A percentile compares a stretch with the other conserved stretches of the same genome.
Conservation (phyloP, 2,113 vertebrate genomes). For the Tachysurus fulvidraco region DNA sequence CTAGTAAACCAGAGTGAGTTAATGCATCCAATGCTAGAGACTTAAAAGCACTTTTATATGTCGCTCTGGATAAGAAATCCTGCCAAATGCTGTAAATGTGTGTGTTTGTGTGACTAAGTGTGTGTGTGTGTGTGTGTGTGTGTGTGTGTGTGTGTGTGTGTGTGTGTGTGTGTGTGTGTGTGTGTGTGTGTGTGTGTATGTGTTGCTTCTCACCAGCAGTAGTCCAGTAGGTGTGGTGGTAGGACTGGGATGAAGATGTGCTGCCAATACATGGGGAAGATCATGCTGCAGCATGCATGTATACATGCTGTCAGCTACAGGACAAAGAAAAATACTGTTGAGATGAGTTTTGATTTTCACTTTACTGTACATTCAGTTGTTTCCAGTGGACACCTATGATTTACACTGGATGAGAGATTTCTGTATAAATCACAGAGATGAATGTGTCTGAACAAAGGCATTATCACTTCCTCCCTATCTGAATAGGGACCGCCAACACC, state of each 20-base stretch:
- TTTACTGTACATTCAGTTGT: too few relatives aligned
- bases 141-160: not conserved
- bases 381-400: not conserved
- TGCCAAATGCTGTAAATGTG: too few relatives aligned
- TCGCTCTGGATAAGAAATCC: too few relatives aligned
- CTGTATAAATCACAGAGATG: not conserved
- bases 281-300: constrained; percentile 78
- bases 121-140: constrained; percentile 7
- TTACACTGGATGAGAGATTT: not conserved
- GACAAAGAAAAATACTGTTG: not conserved
- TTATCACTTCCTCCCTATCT: not conserved
- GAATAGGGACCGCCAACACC: not conserved
- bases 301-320: constrained; percentile 84
- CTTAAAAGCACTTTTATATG: too few relatives aligned
- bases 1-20: too few relatives aligned
- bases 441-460: not conserved
- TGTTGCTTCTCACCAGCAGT: constrained; percentile 79
- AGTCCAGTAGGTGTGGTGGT: constrained; percentile 86
- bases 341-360: not conserved
- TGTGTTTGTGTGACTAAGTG: not conserved
- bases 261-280: constrained; percentile 91
- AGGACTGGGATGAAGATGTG: constrained; percentile 90
- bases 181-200: not conserved
- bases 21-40: too few relatives aligned
- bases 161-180: constrained; percentile 7